Base-by-base conservation (phyloP, 1,140 invertebrate genomes). In the Holcopasites calliopsidis region DNA sequence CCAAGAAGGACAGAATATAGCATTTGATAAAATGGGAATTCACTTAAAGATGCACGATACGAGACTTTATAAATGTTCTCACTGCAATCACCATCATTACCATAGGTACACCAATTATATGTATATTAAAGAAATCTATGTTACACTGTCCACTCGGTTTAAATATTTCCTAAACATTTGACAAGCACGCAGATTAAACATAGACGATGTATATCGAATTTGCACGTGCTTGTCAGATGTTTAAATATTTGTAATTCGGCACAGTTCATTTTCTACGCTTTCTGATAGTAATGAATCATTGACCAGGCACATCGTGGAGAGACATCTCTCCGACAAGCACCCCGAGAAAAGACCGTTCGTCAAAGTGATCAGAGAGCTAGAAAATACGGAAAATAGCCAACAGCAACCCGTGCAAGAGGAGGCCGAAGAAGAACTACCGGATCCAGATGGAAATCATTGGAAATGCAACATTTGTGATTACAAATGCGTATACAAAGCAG, bases 1-100 rank as follows among this genome's bases (percentile, higher is more conserved):
- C 87, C 77, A 86, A 75, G 88, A 90, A 60, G 77, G 80, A 18
- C 86, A 89, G 52, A 91, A 88, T 75, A 90, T 93, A 75, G 87
- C 91, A 16, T 88, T 94, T 5, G 92, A 94, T 31, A 93, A 93
- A 71, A 94, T 96, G 74, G 90, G 94, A 7, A 89, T 92, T 72
- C 96, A 96, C 90, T 92, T 96, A 70, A 95, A 95, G 90, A 94
- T 96, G 91, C 96, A 97, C 90, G 95, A 95, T 74, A 89, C 92
- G 6, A 93, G 92, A 74, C 88, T 97, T 28, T 96, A 95, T 86
- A 94, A 94, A 79, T 96, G 95, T 90, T 93, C 93, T 3, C 88
- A 93, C 78, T 96, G 95, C 83, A 89, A 92, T 82, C 94, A 94
- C 88, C 92, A 94, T 79, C 94, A 95, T 88, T 93, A 93, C 86